Percentiles rank a stretch among this genome's conserved stretches.
Evolutionary conservation across 2,888 invertebrate genomes (phyloP).

Genomic region (Mongoloraphidia duomilia): DNA sequence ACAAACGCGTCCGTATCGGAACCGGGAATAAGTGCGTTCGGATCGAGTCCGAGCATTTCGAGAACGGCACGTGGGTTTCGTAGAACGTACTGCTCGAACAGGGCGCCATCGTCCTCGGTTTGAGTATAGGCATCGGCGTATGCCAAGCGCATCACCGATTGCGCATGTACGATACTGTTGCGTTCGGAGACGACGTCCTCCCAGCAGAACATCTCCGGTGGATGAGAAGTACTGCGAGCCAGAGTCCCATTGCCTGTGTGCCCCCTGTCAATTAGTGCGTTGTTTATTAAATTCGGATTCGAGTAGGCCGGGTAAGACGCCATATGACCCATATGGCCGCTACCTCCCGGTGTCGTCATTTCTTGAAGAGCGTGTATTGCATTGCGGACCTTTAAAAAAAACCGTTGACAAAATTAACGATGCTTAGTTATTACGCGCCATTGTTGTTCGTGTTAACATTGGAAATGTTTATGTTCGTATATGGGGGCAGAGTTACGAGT

Average conservation of each 20-base stretch:
- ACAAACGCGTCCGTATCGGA: conserved; percentile 41
- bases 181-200: conserved; percentile 29
- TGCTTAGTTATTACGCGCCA: too few relatives aligned
- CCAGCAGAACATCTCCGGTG: conserved; percentile 72
- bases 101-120: conserved; percentile 45
- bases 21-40: conserved; percentile 44
- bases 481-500: too few relatives aligned
- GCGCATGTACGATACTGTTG: conserved; percentile 25
- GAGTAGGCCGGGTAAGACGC: conserved; percentile 60
- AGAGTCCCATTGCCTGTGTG: conserved; percentile 34
- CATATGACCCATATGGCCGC: conserved; percentile 24
- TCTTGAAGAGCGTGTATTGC: conserved; percentile 75
- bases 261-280: conserved; percentile 32
- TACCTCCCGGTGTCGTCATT: conserved; percentile 48
- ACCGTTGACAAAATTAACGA: not conserved
- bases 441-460: too few relatives aligned
- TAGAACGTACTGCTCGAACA: conserved; percentile 48
- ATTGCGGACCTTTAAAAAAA: conserved; percentile 47
- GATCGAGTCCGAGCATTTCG: conserved; percentile 56
- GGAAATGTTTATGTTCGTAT: too few relatives aligned
- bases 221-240: conserved; percentile 69
- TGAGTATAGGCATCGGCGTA: conserved; percentile 37
- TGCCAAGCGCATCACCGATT: conserved; percentile 29
- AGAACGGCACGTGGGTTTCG: conserved; percentile 61
- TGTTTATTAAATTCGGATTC: conserved; percentile 57